Evolutionary conservation across 2,797 vertebrate species (phyloP).

Genomic region (Phyllotis vaccarum): DNA sequence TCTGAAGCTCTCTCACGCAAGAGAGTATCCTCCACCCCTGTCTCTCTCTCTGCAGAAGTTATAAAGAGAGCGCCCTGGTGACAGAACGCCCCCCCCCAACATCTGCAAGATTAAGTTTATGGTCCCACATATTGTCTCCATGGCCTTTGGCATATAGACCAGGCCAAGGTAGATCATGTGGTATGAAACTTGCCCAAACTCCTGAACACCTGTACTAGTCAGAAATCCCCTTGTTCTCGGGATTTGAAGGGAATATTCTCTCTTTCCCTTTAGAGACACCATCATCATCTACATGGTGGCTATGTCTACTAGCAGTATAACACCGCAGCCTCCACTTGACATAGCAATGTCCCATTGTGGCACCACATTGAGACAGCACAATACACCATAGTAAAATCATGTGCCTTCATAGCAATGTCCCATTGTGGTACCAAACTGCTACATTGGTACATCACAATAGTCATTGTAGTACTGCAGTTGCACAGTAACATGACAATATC

Average conservation of each 20-base stretch:
- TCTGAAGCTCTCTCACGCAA: not conserved
- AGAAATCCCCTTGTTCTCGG: not conserved
- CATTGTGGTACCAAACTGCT: not conserved
- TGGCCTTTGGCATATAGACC: not conserved
- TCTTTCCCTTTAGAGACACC: not conserved
- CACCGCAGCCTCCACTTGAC: not conserved
- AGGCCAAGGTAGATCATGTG: not conserved
- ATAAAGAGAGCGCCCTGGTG: not conserved
- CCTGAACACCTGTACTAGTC: not conserved
- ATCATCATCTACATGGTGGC: not conserved
- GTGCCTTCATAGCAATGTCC: not conserved
- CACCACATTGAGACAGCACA: not conserved
- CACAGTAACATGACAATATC: not conserved
- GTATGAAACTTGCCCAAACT: not conserved
- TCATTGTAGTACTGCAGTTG: not conserved
- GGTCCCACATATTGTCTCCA: not conserved
- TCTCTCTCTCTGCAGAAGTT: not conserved
- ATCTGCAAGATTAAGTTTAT: not conserved
- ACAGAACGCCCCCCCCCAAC: no score
- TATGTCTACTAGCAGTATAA: not conserved
- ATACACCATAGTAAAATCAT: not conserved
- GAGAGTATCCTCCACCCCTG: not conserved
- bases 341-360: not conserved
- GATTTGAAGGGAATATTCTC: not conserved
- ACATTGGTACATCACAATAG: not conserved